phyloP scores from a whole-genome alignment of 2,888 invertebrate genomes.

The Parnassius orleans region DNA sequence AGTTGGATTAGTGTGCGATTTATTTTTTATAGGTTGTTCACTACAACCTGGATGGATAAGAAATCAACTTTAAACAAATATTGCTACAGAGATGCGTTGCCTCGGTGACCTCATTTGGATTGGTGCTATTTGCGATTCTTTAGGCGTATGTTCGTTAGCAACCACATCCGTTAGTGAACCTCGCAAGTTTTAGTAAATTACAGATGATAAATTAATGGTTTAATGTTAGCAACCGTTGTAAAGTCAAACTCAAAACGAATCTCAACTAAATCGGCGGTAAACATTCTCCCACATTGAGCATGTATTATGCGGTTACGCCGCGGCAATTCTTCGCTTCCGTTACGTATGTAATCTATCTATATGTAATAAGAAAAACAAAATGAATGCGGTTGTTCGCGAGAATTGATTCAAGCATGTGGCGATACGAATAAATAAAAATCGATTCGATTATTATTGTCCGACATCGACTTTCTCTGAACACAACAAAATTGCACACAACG shows the following conservation, averaged over 20 bases:
- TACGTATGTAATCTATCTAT: constrained; percentile 63
- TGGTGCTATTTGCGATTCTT: no score
- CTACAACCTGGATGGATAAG: no score
- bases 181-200: no score
- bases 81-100: no score
- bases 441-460: constrained; percentile 49
- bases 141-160: no score
- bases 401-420: constrained; percentile 57
- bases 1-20: constrained; percentile 24
- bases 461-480: constrained; percentile 40
- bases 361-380: constrained; percentile 54
- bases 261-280: constrained; percentile 12
- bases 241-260: not conserved
- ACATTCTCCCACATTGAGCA: constrained; percentile 28
- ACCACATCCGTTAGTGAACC: no score
- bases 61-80: no score
- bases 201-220: no score
- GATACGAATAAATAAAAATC: constrained; percentile 59
- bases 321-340: constrained; percentile 48
- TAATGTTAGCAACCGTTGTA: no score
- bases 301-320: constrained; percentile 43
- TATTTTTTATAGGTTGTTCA: constrained; percentile 14
- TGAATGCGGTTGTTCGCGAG: constrained; percentile 55
- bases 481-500: constrained; percentile 32
- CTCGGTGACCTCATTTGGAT: no score